These are phyloP conservation scores for Trematocara unimaculatum DNA, from an alignment of 2,113 vertebrate species.

Conservation along the genomic window DNA sequence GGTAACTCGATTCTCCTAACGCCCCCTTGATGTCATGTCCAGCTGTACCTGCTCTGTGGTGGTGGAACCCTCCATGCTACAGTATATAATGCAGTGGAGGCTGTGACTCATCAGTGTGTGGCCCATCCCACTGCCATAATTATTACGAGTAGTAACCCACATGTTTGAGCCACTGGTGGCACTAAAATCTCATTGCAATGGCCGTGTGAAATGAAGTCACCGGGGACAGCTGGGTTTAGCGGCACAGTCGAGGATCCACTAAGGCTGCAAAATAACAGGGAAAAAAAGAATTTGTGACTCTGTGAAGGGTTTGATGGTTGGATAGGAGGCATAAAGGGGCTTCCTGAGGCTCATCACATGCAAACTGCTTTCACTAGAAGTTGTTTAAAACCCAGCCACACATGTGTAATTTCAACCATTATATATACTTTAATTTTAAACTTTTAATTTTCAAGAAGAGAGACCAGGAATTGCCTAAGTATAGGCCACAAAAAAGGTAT, in stretches of 20 bases:
- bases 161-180: neutral
- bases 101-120: conserved; percentile 36
- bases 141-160: conserved; percentile 9
- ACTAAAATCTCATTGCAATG: neutral
- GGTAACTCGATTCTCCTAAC: neutral
- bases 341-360: conserved; percentile 5
- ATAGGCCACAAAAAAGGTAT: neutral
- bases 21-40: neutral
- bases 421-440: neutral
- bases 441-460: neutral
- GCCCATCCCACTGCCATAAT: neutral
- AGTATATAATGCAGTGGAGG: neutral
- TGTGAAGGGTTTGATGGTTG: conserved; percentile 1
- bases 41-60: conserved; percentile 42
- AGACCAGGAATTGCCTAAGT: neutral
- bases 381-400: neutral
- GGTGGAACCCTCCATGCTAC: neutral
- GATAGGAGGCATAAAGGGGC: neutral
- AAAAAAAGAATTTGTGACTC: neutral
- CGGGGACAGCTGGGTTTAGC: neutral
- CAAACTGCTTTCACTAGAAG: neutral
- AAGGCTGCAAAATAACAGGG: neutral
- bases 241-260: neutral
- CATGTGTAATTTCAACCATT: neutral
- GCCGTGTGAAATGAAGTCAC: neutral